Percentiles rank a stretch among this genome's conserved stretches.
These are phyloP conservation scores for Propithecus coquereli DNA, from an alignment of 2,113 vertebrate species.

Conservation along the genomic window DNA sequence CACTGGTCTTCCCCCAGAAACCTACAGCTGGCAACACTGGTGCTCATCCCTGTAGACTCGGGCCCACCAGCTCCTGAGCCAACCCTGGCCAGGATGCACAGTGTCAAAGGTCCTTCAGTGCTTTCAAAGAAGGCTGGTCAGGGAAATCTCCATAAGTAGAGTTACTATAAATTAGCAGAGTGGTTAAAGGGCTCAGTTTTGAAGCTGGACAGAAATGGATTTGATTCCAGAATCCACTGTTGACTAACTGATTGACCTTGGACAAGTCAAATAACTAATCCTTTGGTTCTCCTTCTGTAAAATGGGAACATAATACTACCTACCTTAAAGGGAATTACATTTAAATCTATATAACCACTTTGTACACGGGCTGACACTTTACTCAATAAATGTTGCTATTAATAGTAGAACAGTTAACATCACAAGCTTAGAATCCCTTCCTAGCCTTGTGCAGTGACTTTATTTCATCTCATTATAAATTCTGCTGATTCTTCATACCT, in stretches of 20 bases:
- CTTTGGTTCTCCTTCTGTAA: not conserved
- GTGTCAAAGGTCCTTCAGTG: not conserved
- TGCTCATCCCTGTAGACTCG: not conserved
- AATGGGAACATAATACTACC: not conserved
- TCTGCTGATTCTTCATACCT: not conserved
- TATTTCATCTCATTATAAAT: not conserved
- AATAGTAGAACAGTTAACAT: not conserved
- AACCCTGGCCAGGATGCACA: not conserved
- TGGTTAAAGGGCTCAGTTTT: not conserved
- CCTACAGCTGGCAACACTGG: not conserved
- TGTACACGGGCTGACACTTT: not conserved
- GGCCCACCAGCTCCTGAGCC: not conserved
- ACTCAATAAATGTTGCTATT: not conserved
- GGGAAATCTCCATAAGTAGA: not conserved
- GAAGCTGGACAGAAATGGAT: not conserved
- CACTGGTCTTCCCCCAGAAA: not conserved
- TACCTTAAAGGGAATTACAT: not conserved
- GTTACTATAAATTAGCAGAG: not conserved
- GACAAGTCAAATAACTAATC: not conserved
- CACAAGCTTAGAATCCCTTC: not conserved
- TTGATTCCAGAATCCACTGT: not conserved
- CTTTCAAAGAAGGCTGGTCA: not conserved
- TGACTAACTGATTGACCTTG: not conserved
- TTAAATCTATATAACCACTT: not conserved
- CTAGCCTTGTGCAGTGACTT: not conserved